phyloP scores from a whole-genome alignment of 2,797 vertebrate species.

The Cynodonichthys magdalenae region DNA sequence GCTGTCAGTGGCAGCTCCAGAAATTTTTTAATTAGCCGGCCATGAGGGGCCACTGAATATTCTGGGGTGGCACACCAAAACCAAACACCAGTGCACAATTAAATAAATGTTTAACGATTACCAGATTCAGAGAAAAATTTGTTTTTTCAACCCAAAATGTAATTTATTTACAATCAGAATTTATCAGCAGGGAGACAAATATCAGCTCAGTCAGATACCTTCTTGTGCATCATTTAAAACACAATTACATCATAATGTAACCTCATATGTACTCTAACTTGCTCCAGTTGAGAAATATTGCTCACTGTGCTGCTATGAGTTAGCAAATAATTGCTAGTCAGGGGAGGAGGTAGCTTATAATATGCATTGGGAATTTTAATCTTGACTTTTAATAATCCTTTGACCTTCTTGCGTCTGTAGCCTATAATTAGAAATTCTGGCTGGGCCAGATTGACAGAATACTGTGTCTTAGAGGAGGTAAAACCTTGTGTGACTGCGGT shows the following conservation, averaged over 20 bases:
- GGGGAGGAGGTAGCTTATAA: conserved; percentile 72
- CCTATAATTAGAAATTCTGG: conserved; percentile 87
- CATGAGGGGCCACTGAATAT: no score
- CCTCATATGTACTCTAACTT: conserved; percentile 32
- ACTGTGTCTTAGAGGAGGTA: conserved; percentile 79
- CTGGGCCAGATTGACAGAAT: conserved; percentile 82
- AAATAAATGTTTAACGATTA: no score
- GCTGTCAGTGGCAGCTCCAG: no score
- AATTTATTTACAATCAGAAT: conserved; percentile 19
- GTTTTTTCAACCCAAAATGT: neutral
- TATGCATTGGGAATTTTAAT: conserved; percentile 80
- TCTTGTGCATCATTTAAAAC: conserved; percentile 29
- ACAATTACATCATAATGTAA: no score
- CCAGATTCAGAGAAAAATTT: neutral
- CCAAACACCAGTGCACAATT: no score
- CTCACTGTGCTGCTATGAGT: conserved; percentile 69
- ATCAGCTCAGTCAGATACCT: conserved; percentile 35
- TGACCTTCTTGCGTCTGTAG: conserved; percentile 85
- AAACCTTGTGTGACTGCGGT: conserved; percentile 74
- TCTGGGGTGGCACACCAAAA: no score
- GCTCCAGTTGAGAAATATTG: conserved; percentile 58
- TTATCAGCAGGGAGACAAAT: conserved; percentile 17
- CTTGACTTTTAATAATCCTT: conserved; percentile 86
- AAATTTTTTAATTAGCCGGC: no score
- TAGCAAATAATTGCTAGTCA: conserved; percentile 77